A percentile compares a stretch with the other conserved stretches of the same genome.
phyloP scores from a whole-genome alignment of 2,797 vertebrate species.

The Mormyrops attenuatus region DNA sequence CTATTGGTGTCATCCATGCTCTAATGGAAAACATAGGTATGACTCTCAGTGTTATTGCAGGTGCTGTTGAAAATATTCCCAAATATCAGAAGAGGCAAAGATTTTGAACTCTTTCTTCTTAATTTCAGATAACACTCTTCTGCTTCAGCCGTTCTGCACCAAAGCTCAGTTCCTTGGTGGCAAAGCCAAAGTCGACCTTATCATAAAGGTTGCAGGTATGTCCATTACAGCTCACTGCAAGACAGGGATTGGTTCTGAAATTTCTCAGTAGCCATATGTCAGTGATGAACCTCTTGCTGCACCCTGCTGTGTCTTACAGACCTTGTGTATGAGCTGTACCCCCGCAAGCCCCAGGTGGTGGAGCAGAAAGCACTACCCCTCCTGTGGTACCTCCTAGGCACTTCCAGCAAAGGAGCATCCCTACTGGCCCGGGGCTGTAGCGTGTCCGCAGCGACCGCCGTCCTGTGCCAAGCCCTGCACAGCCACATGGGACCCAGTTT shows the following conservation, averaged over 20 bases:
- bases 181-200: slow-evolving; percentile 87
- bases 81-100: neutral
- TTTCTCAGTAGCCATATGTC: neutral
- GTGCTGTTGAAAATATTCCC: neutral
- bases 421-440: slow-evolving; percentile 68
- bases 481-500: slow-evolving; percentile 74
- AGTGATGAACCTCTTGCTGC: neutral
- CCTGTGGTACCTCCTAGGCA: slow-evolving; percentile 84
- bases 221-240: neutral
- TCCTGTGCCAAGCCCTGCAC: slow-evolving; percentile 72
- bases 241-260: neutral
- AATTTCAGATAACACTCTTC: slow-evolving; percentile 73
- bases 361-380: slow-evolving; percentile 80
- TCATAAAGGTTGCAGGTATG: slow-evolving; percentile 85
- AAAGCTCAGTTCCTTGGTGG: slow-evolving; percentile 89
- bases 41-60: neutral
- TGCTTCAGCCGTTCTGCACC: slow-evolving; percentile 88
- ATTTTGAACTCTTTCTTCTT: neutral
- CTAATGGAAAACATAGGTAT: slow-evolving; percentile 77
- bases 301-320: slow-evolving; percentile 51
- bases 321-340: slow-evolving; percentile 76
- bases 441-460: slow-evolving; percentile 65
- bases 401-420: slow-evolving; percentile 65
- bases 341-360: slow-evolving; percentile 74
- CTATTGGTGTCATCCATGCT: slow-evolving; percentile 72